Evolutionary conservation across 2,797 vertebrate genomes (phyloP).

Genomic region (Amazonetta brasiliensis): DNA sequence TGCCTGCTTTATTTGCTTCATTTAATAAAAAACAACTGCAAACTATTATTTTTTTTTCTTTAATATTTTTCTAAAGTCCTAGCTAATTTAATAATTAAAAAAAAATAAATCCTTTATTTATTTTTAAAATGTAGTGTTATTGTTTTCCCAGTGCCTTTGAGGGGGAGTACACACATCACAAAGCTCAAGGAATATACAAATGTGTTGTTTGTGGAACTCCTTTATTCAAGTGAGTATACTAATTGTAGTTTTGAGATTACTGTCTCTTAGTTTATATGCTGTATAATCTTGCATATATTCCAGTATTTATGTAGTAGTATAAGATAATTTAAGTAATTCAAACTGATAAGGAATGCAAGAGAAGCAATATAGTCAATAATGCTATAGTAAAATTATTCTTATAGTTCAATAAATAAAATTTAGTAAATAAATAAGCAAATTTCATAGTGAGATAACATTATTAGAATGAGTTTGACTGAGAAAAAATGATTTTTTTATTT

Average conservation of each 20-base stretch:
- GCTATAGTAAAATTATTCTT: neutral
- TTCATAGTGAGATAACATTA: neutral
- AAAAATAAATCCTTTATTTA: neutral
- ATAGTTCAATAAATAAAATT: neutral
- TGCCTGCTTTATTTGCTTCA: constrained; percentile 21
- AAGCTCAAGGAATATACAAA: constrained; percentile 89
- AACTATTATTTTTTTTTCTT: neutral
- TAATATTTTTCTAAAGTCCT: neutral
- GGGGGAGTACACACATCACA: constrained; percentile 88
- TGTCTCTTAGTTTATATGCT: neutral
- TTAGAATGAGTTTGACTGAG: neutral
- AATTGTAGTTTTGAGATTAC: constrained; percentile 6
- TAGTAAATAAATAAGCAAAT: neutral
- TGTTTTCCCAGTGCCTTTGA: constrained; percentile 89
- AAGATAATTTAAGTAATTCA: neutral
- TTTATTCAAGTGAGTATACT: constrained; percentile 89
- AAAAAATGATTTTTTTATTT: neutral
- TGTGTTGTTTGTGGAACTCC: constrained; percentile 91
- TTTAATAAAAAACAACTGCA: constrained; percentile 34
- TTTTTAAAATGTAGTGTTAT: constrained; percentile 59
- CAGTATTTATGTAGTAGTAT: neutral
- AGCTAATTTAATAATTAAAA: neutral
- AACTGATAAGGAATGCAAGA: neutral
- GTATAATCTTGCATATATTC: neutral
- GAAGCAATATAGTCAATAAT: neutral